Conservation (phyloP, 2,797 vertebrate genomes). For the Morus bassanus region DNA sequence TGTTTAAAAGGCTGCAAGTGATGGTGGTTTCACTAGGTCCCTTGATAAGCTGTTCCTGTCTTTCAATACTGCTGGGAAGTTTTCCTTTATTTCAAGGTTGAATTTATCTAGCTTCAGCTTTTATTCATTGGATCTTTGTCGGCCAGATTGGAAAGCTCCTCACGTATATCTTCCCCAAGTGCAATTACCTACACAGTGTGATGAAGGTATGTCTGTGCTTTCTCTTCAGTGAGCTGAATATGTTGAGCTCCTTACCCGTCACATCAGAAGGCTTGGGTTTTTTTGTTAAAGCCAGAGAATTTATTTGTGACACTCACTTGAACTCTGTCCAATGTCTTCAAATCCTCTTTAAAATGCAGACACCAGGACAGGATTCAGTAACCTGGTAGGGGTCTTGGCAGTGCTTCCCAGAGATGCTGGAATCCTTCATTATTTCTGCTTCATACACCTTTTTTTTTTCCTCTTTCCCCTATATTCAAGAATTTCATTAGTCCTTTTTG, state of each 20-base stretch:
- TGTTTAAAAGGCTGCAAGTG: background rate
- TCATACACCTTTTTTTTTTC: background rate
- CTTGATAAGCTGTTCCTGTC: background rate
- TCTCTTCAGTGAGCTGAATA: background rate
- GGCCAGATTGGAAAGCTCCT: background rate
- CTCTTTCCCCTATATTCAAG: background rate
- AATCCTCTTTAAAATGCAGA: constrained; percentile 49
- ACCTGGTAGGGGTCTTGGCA: background rate
- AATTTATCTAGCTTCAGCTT: background rate
- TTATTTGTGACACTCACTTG: constrained; percentile 8
- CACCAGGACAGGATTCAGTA: background rate
- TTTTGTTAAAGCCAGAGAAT: constrained; percentile 5
- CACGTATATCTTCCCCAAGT: background rate
- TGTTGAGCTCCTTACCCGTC: background rate
- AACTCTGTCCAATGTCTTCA: constrained; percentile 23
- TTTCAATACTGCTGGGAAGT: background rate
- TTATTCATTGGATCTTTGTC: background rate
- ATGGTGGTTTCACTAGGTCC: background rate
- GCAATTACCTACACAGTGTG: background rate
- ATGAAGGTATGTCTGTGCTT: background rate
- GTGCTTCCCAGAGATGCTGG: background rate
- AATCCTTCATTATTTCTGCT: constrained; percentile 41
- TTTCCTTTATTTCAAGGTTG: background rate
- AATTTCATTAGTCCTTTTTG: constrained; percentile 50
- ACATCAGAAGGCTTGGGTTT: background rate